Conservation (phyloP, 1,140 invertebrate genomes). For the Heliconius melpomene region DNA sequence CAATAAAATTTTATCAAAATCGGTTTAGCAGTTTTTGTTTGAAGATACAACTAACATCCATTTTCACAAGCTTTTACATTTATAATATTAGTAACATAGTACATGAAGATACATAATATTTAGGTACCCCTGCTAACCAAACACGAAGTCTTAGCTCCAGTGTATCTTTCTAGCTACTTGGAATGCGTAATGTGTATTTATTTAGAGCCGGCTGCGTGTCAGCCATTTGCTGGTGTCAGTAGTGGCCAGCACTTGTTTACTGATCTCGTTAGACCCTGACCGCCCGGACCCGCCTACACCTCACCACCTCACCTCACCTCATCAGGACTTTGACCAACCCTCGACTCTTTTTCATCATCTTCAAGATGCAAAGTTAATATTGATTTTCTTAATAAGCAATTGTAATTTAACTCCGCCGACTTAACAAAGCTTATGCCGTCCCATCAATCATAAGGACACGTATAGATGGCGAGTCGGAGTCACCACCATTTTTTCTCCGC, state of each 20-base stretch:
- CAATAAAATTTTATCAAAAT: too few species aligned
- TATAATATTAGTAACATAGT: too few species aligned
- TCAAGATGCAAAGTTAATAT: slow-evolving; percentile 43
- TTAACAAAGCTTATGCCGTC: slow-evolving; percentile 41
- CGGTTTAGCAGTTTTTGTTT: too few species aligned
- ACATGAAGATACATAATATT: not conserved
- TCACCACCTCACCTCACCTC: slow-evolving; percentile 26
- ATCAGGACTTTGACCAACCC: slow-evolving; percentile 54
- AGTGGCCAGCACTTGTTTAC: slow-evolving; percentile 67
- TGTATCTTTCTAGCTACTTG: slow-evolving; percentile 62
- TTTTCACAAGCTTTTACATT: too few species aligned
- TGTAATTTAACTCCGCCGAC: slow-evolving; percentile 26
- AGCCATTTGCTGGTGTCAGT: slow-evolving; percentile 50
- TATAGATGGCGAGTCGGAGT: slow-evolving; percentile 45
- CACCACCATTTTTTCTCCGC: slow-evolving; percentile 53
- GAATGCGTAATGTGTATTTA: slow-evolving; percentile 56
- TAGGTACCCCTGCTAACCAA: slow-evolving; percentile 43
- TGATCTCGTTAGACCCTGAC: slow-evolving; percentile 66
- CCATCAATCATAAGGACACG: slow-evolving; percentile 61
- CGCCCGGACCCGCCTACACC: slow-evolving; percentile 60
- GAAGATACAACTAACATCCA: too few species aligned
- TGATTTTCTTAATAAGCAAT: slow-evolving; percentile 35
- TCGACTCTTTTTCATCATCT: slow-evolving; percentile 43
- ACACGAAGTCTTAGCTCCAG: slow-evolving; percentile 48
- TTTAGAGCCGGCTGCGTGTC: slow-evolving; percentile 49